Evolutionary conservation across 2,888 invertebrate species (phyloP).

Genomic region (Mamestra brassicae): DNA sequence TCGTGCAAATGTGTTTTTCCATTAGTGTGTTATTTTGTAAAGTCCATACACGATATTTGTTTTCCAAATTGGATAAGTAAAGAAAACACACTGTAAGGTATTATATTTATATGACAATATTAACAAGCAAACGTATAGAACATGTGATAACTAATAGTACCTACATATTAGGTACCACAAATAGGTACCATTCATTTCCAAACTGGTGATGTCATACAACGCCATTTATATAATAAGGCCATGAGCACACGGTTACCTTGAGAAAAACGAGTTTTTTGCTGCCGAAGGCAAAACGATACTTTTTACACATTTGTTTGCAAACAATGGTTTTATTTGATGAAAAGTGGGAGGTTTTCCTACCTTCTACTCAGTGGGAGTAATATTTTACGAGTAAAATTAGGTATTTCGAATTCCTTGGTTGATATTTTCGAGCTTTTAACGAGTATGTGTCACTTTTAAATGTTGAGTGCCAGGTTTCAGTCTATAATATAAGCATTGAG

Average conservation of each 20-base stretch:
- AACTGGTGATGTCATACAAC: conserved; percentile 69
- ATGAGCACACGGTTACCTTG: conserved; percentile 72
- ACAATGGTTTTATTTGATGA: conserved; percentile 44
- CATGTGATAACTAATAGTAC: conserved; percentile 23
- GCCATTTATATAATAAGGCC: conserved; percentile 74
- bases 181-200: conserved; percentile 38
- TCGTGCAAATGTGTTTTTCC: not conserved
- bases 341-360: conserved; percentile 12
- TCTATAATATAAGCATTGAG: no score
- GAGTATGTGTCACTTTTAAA: not conserved
- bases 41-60: not conserved
- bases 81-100: not conserved
- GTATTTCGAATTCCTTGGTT: not conserved
- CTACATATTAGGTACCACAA: not conserved
- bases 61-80: not conserved
- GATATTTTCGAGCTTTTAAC: not conserved
- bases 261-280: conserved; percentile 52
- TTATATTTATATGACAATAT: conserved; percentile 9
- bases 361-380: not conserved
- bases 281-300: conserved; percentile 16
- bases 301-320: conserved; percentile 52
- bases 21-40: not conserved
- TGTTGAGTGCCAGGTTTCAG: no score
- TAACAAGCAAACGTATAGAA: not conserved
- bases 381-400: not conserved